These are phyloP conservation scores for Chanos chanos DNA, from an alignment of 2,797 vertebrate genomes.

Conservation along the genomic window DNA sequence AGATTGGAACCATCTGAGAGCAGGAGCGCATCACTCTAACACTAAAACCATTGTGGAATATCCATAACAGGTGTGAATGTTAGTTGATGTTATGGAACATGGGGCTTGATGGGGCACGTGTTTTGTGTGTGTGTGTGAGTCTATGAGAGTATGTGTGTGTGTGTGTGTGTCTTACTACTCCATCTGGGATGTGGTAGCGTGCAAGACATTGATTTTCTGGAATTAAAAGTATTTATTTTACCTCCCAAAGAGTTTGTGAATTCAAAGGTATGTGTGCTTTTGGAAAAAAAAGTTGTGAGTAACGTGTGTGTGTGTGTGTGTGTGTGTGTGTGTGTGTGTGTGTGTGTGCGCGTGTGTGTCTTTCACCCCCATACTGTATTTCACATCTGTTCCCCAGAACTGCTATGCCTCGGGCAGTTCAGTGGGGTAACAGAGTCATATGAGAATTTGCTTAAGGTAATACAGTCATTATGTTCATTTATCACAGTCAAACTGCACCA, in stretches of 20 bases:
- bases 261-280: neutral
- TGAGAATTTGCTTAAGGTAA: constrained; percentile 20
- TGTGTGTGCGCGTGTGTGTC: neutral
- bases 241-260: neutral
- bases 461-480: constrained; percentile 26
- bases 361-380: neutral
- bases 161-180: neutral
- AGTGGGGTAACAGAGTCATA: neutral
- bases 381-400: constrained; percentile 26
- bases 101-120: constrained; percentile 9
- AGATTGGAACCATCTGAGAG: constrained; percentile 9
- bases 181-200: neutral
- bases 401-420: neutral
- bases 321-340: neutral
- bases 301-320: neutral
- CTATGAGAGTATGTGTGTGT: neutral
- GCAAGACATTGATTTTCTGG: neutral
- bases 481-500: constrained; percentile 20
- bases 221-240: neutral
- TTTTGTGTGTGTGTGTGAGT: neutral
- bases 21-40: constrained; percentile 15
- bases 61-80: constrained; percentile 40
- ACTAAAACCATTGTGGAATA: constrained; percentile 23
- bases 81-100: constrained; percentile 20
- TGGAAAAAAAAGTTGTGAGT: no score